Conservation (phyloP, 2,797 vertebrate genomes). For the Amblyraja radiata region DNA sequence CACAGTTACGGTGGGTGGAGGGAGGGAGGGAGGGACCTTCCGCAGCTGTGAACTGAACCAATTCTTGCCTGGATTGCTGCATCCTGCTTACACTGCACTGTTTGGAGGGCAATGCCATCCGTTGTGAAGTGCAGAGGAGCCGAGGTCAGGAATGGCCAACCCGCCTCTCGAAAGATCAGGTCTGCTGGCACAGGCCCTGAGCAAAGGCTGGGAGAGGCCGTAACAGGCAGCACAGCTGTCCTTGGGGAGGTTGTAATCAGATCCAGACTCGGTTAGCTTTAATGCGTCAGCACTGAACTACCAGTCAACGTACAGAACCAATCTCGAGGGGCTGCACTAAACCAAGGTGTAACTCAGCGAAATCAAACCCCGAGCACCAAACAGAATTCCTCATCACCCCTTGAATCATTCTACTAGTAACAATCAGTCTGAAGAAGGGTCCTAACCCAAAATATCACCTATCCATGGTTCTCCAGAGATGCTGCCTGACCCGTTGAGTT, state of each 20-base stretch:
- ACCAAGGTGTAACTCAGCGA: not conserved
- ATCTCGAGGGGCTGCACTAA: not conserved
- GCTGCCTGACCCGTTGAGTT: no score
- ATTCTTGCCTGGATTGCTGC: not conserved
- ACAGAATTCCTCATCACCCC: no score
- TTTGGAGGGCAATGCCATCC: not conserved
- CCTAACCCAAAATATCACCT: no score
- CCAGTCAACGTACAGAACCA: not conserved
- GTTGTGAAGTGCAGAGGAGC: not conserved
- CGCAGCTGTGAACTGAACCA: no score
- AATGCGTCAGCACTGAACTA: not conserved
- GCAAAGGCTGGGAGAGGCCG: not conserved
- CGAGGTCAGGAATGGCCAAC: not conserved
- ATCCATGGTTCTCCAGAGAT: no score
- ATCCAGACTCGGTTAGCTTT: constrained; percentile 13
- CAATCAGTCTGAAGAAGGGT: no score
- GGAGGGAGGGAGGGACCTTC: not conserved
- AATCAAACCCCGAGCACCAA: not conserved
- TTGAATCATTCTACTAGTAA: no score
- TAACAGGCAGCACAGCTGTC: constrained; percentile 15
- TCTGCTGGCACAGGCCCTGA: not conserved
- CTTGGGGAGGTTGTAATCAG: not conserved
- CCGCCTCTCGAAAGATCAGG: not conserved
- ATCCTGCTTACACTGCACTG: not conserved
- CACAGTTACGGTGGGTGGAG: not conserved